Conservation (phyloP, 30 jellyfish, hydroid and myxozoan species). For the Aurelia coerulea region DNA sequence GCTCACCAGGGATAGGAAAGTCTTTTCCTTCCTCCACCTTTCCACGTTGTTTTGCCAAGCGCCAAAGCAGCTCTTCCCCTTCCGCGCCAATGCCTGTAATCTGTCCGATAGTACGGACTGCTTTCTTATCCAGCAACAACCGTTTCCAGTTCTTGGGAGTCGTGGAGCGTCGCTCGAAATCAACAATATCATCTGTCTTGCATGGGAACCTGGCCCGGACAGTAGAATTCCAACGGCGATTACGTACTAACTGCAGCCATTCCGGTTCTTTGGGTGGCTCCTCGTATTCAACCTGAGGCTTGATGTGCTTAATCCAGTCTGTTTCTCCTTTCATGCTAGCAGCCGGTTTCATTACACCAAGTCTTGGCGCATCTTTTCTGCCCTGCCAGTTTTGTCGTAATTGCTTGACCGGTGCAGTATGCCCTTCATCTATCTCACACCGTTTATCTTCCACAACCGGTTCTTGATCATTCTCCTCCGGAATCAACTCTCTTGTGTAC, state of each 20-base stretch:
- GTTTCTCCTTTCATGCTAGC: slow-evolving; percentile 60
- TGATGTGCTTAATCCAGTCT: slow-evolving; percentile 93
- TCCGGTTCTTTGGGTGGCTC: slow-evolving; percentile 90
- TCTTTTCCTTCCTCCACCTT: slow-evolving; percentile 69
- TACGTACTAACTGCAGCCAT: slow-evolving; percentile 90
- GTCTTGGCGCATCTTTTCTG: slow-evolving; percentile 51
- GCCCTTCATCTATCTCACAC: slow-evolving; percentile 82
- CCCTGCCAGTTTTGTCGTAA: slow-evolving; percentile 69
- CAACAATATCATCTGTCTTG: slow-evolving; percentile 77
- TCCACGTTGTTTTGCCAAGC: slow-evolving; percentile 89
- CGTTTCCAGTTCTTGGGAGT: slow-evolving; percentile 97
- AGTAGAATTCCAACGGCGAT: slow-evolving; percentile 96
- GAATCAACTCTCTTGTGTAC: slow-evolving; percentile 61
- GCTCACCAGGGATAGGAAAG: slow-evolving; percentile 67
- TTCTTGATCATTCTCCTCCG: slow-evolving; percentile 69
- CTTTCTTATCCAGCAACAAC: slow-evolving; percentile 83
- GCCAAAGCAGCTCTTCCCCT: slow-evolving; percentile 96
- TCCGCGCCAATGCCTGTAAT: slow-evolving; percentile 96
- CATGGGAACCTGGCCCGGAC: slow-evolving; percentile 95
- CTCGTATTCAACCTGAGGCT: slow-evolving; percentile 87
- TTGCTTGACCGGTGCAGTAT: slow-evolving; percentile 78
- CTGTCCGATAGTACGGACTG: slow-evolving; percentile 82
- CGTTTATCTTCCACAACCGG: slow-evolving; percentile 61
- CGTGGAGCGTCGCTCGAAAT: slow-evolving; percentile 94
- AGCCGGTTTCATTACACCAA: slow-evolving; percentile 86